phyloP scores from a whole-genome alignment of 2,113 vertebrate genomes.

The Thinocorus orbignyianus region DNA sequence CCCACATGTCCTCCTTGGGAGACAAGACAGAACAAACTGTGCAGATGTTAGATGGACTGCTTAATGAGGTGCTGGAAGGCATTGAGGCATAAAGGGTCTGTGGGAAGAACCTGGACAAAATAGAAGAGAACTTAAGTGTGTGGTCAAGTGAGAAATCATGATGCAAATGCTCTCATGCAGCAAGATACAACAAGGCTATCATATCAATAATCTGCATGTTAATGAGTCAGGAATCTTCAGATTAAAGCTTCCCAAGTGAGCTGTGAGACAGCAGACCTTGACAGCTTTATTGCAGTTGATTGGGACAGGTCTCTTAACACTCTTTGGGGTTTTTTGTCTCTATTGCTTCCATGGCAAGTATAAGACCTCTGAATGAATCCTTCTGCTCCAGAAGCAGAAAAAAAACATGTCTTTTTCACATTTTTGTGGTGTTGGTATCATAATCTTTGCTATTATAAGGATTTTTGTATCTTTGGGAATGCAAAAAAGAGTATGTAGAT shows the following conservation, averaged over 20 bases:
- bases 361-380: background rate
- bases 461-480: background rate
- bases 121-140: background rate
- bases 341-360: background rate
- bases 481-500: background rate
- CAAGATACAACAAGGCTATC: background rate
- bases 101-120: background rate
- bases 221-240: conserved; percentile 32
- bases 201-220: conserved; percentile 38
- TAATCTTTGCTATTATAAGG: background rate
- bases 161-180: background rate
- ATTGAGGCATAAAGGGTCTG: background rate
- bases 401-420: background rate
- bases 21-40: background rate
- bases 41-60: background rate
- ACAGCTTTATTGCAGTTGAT: background rate
- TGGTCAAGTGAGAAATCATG: background rate
- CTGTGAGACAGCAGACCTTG: background rate
- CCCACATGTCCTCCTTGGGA: background rate
- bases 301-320: background rate
- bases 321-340: background rate
- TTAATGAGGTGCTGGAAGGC: background rate
- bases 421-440: background rate
- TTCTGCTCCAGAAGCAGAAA: background rate
- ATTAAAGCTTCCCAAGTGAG: background rate